Evolutionary conservation across 2,113 vertebrate genomes (phyloP), one percentile per base, ranked within the genome.

Genomic region (Genyomyrus donnyi): DNA sequence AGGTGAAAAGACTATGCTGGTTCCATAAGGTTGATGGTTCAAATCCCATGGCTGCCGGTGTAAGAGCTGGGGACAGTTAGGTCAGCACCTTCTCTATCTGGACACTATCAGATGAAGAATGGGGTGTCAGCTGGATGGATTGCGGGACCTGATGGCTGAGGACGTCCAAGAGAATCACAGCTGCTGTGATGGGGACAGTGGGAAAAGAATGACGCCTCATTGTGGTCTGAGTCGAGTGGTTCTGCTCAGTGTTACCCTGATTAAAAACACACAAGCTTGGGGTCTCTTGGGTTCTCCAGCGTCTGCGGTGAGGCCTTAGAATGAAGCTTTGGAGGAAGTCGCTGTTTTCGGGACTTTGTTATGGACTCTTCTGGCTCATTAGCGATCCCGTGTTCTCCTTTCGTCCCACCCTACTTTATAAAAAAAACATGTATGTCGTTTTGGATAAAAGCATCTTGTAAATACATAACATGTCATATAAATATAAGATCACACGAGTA

Each of bases 251-350:
- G 89, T 92, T 88, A 89, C 89, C 91, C 88, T 94, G 93, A 95
- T 95, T 93, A 93, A 94, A 95, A 93, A 91, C 94, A 94, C 93
- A 92, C 92, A 92, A 93, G 91, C 93, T 92, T 91, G 50, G 27
- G 45, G 86, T 92, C 83, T 90, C 90, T 91, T 91, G 91, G 10
- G 9, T 91, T 93, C 93, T 90, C 91, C 90, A 90, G 90, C 90
- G 93, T 94, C 92, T 94, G 90, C 92, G 93, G 92, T 85, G 35
- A 24, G 74, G 35, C 49, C 35, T 45, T 15, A 42, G 46, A 80
- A 50, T 3, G n/a, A 39, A 53, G 56, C 35, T 88, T 50, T 56
- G 53, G 11, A 50, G 13, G 35, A 5, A 77, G 66, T 49, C 83
- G 52, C 48, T 91, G 88, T 91, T 90, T 91, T 90, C 50, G 42